Conservation (phyloP, 2,113 vertebrate species). For the Syngnathus scovelli region DNA sequence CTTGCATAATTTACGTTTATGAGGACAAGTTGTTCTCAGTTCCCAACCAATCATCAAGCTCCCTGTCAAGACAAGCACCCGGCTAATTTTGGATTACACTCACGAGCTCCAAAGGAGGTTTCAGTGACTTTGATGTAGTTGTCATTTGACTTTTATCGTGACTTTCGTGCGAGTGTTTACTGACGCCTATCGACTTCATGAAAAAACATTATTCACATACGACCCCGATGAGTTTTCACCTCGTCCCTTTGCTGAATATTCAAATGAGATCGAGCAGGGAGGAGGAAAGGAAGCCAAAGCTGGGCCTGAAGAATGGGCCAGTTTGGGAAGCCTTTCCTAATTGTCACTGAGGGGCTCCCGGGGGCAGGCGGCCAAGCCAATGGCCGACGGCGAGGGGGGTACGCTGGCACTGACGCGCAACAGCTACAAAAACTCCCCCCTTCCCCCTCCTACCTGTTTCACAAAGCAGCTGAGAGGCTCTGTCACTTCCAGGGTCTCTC, state of each 20-base stretch:
- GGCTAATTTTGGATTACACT: too few species aligned
- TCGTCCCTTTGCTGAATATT: conserved; percentile 72
- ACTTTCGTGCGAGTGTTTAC: not conserved
- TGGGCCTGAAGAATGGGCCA: conserved; percentile 71
- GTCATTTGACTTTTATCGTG: not conserved
- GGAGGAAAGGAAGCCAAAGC: conserved; percentile 65
- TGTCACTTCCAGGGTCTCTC: conserved; percentile 52
- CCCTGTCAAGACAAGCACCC: too few species aligned
- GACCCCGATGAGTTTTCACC: conserved; percentile 23
- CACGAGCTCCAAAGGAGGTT: too few species aligned
- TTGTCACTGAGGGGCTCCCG: conserved; percentile 71
- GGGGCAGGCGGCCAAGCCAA: conserved; percentile 66
- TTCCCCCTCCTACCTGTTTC: conserved; percentile 56
- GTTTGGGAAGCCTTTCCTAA: conserved; percentile 87
- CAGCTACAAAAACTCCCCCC: conserved; percentile 52
- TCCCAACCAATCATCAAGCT: too few species aligned
- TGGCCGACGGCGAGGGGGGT: conserved; percentile 73
- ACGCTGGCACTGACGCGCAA: conserved; percentile 57
- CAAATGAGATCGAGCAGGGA: conserved; percentile 64
- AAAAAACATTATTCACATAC: conserved; percentile 22
- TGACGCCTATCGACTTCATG: not conserved
- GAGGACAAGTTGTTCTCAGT: too few species aligned
- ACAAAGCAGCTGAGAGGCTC: conserved; percentile 47
- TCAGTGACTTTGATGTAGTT: not conserved
- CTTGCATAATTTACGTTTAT: too few species aligned